Base-by-base conservation (phyloP, 2,888 invertebrate genomes). In the Cephus rjabovi region DNA sequence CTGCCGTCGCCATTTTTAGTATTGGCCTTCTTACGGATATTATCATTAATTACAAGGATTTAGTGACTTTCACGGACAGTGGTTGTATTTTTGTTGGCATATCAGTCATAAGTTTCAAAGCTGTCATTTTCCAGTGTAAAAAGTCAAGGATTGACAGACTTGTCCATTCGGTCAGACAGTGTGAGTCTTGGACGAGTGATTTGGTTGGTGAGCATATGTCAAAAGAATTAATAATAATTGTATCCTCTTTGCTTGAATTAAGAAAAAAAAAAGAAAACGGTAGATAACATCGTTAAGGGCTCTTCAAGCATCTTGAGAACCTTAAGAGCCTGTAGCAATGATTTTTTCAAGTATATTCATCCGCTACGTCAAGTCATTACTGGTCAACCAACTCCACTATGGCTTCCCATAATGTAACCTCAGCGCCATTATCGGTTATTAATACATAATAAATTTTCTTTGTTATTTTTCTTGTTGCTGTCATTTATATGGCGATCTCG, bases 21-120 rank as follows among this genome's bases (percentile, higher is more conserved):
- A 77, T 79, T 6, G 85, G 86, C 4, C 31, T 89, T 1, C 73
- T 85, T 23, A 82, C 83, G 12, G 87, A 89, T 76, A 79, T 88
- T 12, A 84, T 76, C 31, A 11, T 30, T 34, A 84, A 80, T 73
- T 78, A 83, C 3, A 74, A 83, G 31, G 82, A 89, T 34, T 73
- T 89, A 30, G 80, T 85, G 30, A 81, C 85, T 30, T 80, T 83
- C 15, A 87, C 88, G 6, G 88, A 89, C 78, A 85, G 86, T 73
- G 89, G 87, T 12, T 89, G 89, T 75, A 83, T 86, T 31, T 82
- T 86, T 35, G 86, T 86, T 12, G 89, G 88, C 3, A 85, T 87
- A 40, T 69, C 80, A 9, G 85, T 88, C 3, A 84, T 89, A 15
- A 71, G 85, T 30, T 86, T 86, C 78, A 89, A 88, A 34, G 69